Evolutionary conservation across 2,888 invertebrate species (phyloP).

Genomic region (Pherbina coryleti): DNA sequence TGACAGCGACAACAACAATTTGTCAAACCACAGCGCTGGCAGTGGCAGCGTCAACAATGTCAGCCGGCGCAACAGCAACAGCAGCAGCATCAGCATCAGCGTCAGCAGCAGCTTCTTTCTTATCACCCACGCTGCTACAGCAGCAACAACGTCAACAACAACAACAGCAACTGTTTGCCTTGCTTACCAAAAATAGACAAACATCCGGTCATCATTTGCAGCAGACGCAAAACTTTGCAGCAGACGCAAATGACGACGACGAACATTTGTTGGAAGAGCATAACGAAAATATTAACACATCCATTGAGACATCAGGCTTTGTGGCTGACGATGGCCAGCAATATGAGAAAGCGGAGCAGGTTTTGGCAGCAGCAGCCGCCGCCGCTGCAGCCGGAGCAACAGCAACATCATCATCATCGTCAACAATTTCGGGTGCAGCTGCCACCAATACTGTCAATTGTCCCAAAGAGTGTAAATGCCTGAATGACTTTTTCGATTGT

Average conservation of each 20-base stretch:
- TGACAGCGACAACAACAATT: constrained; percentile 36
- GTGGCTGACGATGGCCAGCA: constrained; percentile 65
- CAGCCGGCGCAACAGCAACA: constrained; percentile 44
- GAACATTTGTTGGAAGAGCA: constrained; percentile 24
- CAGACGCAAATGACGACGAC: constrained; percentile 40
- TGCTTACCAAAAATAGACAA: constrained; percentile 57
- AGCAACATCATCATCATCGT: constrained; percentile 47
- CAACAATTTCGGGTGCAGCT: constrained; percentile 55
- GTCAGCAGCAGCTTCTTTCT: constrained; percentile 29
- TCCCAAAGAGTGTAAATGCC: constrained; percentile 78
- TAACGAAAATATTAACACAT: constrained; percentile 41
- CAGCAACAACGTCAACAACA: constrained; percentile 56
- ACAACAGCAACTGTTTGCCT: constrained; percentile 62
- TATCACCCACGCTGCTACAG: constrained; percentile 44
- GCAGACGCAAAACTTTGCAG: constrained; percentile 42
- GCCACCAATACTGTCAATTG: constrained; percentile 68
- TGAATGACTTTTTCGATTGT: constrained; percentile 82
- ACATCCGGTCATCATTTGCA: constrained; percentile 36
- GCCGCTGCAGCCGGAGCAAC: constrained; percentile 35
- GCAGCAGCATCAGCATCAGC: constrained; percentile 29
- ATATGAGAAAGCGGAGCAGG: constrained; percentile 62
- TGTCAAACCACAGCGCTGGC: constrained; percentile 45
- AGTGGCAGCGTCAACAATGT: constrained; percentile 42
- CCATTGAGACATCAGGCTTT: constrained; percentile 63
- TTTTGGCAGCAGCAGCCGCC: constrained; percentile 46